phyloP scores from a whole-genome alignment of 2,888 invertebrate genomes.

The Yponomeuta evonymella region DNA sequence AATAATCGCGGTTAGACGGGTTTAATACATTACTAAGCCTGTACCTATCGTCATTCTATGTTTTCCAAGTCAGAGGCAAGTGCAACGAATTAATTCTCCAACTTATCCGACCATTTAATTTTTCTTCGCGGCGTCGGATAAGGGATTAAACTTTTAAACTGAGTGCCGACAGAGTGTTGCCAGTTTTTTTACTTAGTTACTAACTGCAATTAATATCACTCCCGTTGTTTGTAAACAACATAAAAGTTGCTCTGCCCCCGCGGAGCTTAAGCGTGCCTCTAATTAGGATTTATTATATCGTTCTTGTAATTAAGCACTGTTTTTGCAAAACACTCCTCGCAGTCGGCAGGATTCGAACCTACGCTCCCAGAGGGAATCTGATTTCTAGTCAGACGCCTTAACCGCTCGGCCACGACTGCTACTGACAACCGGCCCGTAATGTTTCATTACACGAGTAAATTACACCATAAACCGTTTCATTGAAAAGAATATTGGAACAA shows the following conservation, averaged over 20 bases:
- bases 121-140: constrained; percentile 21
- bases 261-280: constrained; percentile 30
- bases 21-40: too few species aligned
- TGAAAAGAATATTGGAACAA: not conserved
- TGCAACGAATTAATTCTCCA: constrained; percentile 29
- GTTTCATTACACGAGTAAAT: not conserved
- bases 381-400: constrained; percentile 85
- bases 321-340: constrained; percentile 42
- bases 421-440: not conserved
- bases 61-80: constrained; percentile 11
- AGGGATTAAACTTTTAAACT: constrained; percentile 15
- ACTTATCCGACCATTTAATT: constrained; percentile 29
- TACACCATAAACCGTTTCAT: not conserved
- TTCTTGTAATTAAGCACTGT: not conserved
- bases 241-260: constrained; percentile 12
- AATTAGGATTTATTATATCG: constrained; percentile 33
- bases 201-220: constrained; percentile 35
- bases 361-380: constrained; percentile 85
- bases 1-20: too few species aligned
- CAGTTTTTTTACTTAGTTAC: constrained; percentile 17
- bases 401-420: constrained; percentile 83
- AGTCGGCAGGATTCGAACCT: constrained; percentile 85
- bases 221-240: constrained; percentile 21
- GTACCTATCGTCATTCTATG: not conserved
- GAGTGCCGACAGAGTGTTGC: constrained; percentile 11